A percentile compares a stretch with the other conserved stretches of the same genome.
Evolutionary conservation across 1,140 invertebrate genomes (phyloP).

Genomic region (Brachystomella parvula): DNA sequence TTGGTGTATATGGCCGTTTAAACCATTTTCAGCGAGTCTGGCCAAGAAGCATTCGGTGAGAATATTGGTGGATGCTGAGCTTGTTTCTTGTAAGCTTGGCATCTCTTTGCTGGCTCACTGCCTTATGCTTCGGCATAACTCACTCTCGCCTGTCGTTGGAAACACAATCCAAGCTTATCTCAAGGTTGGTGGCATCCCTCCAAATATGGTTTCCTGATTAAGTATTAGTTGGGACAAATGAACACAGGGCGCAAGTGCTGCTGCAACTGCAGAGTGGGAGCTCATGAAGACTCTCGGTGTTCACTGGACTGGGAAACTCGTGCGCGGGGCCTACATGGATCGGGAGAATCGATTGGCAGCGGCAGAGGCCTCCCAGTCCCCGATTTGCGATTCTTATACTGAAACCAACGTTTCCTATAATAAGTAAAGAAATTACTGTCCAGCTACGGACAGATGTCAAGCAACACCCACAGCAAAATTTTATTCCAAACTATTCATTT

Average conservation of each 20-base stretch:
- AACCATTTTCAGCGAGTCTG: conserved; percentile 13
- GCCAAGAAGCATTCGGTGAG: conserved; percentile 29
- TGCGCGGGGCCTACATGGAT: conserved; percentile 47
- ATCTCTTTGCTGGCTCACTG: conserved; percentile 41
- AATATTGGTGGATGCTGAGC: conserved; percentile 44
- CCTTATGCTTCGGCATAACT: conserved; percentile 42
- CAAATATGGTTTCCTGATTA: neutral
- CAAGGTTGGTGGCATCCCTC: conserved; percentile 36
- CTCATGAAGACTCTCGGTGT: conserved; percentile 37
- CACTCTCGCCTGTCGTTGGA: conserved; percentile 31
- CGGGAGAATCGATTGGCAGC: conserved; percentile 34
- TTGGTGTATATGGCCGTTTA: neutral
- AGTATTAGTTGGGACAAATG: neutral
- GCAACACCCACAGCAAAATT: neutral
- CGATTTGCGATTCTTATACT: conserved; percentile 40
- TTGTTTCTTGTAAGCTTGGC: conserved; percentile 42
- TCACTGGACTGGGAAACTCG: conserved; percentile 44
- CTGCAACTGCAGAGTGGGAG: conserved; percentile 35
- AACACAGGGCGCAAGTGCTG: conserved; percentile 16
- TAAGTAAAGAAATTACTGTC: conserved; percentile 26
- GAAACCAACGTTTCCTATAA: conserved; percentile 40
- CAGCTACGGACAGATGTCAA: neutral
- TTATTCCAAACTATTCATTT: conserved; percentile 28
- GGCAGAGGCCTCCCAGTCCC: conserved; percentile 30
- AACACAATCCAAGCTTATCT: conserved; percentile 44